Percentiles rank a stretch among this genome's conserved stretches.
phyloP scores from a whole-genome alignment of 2,113 vertebrate genomes.

The Lethenteron reissneri region DNA sequence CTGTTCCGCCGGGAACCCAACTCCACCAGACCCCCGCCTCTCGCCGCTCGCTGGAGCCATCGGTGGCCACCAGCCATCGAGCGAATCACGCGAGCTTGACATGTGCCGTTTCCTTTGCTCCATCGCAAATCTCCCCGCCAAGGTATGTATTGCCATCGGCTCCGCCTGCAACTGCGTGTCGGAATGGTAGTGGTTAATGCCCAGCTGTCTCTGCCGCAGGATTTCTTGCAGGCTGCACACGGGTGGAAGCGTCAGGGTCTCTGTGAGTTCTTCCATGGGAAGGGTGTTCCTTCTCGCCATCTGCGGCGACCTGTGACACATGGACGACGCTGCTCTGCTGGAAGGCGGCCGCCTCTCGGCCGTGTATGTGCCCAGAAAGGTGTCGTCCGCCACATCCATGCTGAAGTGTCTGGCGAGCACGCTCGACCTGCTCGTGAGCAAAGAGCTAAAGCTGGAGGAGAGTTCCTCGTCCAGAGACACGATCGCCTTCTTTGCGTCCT shows the following conservation, averaged over 20 bases:
- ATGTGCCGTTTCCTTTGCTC: no score
- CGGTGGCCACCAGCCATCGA: no score
- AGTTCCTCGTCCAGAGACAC: slow-evolving; percentile 32
- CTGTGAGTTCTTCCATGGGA: slow-evolving; percentile 10
- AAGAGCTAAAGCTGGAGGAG: slow-evolving; percentile 22
- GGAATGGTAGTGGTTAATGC: slow-evolving; percentile 47
- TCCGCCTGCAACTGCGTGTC: slow-evolving; percentile 33
- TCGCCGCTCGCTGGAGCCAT: no score
- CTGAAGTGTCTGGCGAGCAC: slow-evolving; percentile 33
- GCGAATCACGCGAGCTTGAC: no score
- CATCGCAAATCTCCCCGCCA: no score
- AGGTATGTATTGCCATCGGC: no score
- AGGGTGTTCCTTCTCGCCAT: no score
- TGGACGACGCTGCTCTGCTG: slow-evolving; percentile 19
- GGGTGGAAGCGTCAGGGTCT: slow-evolving; percentile 25
- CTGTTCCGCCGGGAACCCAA: no score
- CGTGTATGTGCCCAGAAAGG: slow-evolving; percentile 26
- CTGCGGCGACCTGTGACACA: slow-evolving; percentile 18
- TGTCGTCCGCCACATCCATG: slow-evolving; percentile 37
- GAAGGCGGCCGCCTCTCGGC: slow-evolving; percentile 26
- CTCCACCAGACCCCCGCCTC: no score
- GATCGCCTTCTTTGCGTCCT: slow-evolving; percentile 32
- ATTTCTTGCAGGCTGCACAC: slow-evolving; percentile 42
- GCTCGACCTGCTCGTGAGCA: slow-evolving; percentile 19
- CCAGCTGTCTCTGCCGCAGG: slow-evolving; percentile 33